Evolutionary conservation across 2,888 invertebrate genomes (phyloP).

Genomic region (Dorcus parallelipipedus): DNA sequence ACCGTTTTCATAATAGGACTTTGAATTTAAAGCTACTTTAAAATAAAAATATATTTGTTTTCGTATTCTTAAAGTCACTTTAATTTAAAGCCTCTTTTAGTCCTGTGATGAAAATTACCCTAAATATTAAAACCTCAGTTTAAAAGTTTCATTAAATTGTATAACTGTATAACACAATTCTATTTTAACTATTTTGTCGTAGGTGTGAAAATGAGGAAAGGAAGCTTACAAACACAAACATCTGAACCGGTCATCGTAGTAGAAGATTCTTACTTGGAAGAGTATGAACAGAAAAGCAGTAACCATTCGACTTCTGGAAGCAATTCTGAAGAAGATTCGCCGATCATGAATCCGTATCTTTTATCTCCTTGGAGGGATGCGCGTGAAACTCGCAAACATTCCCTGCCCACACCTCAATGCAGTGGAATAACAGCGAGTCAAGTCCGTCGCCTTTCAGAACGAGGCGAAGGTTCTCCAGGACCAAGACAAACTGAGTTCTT

Average conservation of each 20-base stretch:
- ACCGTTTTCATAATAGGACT: too few species aligned
- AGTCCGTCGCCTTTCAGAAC: slow-evolving; percentile 77
- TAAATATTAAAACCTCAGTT: too few species aligned
- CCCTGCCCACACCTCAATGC: slow-evolving; percentile 79
- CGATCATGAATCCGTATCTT: slow-evolving; percentile 69
- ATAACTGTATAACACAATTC: too few species aligned
- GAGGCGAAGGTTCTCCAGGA: slow-evolving; percentile 68
- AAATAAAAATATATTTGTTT: too few species aligned
- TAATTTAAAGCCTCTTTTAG: too few species aligned
- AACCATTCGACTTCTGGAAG: slow-evolving; percentile 55
- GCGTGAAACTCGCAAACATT: slow-evolving; percentile 73
- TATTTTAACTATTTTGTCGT: too few species aligned
- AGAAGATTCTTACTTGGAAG: slow-evolving; percentile 69
- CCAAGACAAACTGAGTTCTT: slow-evolving; percentile 79
- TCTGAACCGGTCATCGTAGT: slow-evolving; percentile 78
- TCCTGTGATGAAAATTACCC: too few species aligned
- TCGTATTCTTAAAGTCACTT: too few species aligned
- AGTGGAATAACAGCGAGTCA: slow-evolving; percentile 85
- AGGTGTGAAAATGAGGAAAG: slow-evolving; percentile 32
- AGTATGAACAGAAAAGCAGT: slow-evolving; percentile 55
- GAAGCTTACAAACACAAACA: slow-evolving; percentile 55
- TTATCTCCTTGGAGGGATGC: slow-evolving; percentile 77
- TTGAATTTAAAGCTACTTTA: too few species aligned
- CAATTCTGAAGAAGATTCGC: slow-evolving; percentile 73
- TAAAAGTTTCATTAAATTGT: too few species aligned